phyloP scores from a whole-genome alignment of 2,113 vertebrate species.

The Strix aluco region DNA sequence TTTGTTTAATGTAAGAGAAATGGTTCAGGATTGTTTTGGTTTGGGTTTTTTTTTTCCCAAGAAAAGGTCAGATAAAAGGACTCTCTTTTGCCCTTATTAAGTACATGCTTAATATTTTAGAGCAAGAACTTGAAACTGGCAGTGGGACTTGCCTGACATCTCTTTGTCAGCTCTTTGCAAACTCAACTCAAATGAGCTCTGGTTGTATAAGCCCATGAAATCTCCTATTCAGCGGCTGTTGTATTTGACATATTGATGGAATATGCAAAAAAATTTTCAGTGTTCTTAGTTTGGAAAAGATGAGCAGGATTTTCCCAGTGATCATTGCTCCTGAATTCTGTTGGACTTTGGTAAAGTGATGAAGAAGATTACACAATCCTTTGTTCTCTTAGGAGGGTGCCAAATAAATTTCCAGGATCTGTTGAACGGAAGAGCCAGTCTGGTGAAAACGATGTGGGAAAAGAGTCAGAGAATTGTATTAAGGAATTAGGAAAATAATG shows the following conservation, averaged over 20 bases:
- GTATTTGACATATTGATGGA: neutral
- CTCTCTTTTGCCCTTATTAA: neutral
- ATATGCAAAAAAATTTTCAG: neutral
- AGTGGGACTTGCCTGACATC: neutral
- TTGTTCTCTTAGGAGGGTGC: neutral
- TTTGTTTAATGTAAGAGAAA: neutral
- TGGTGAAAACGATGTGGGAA: neutral
- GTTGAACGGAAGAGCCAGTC: neutral
- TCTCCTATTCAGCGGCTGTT: neutral
- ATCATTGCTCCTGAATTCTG: neutral
- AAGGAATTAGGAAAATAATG: neutral
- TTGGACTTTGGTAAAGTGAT: neutral
- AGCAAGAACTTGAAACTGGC: neutral
- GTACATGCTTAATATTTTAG: neutral
- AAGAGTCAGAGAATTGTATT: neutral
- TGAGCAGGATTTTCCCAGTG: neutral
- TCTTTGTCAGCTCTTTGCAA: neutral
- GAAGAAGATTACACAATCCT: neutral
- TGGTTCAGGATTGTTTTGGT: neutral
- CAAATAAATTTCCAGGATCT: neutral
- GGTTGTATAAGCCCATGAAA: neutral
- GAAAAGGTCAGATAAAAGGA: neutral
- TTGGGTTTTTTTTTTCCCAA: neutral
- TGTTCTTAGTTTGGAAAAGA: neutral
- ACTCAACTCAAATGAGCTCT: neutral